Evolutionary conservation across 2,113 vertebrate genomes (phyloP).

Genomic region (Orcinus orca): DNA sequence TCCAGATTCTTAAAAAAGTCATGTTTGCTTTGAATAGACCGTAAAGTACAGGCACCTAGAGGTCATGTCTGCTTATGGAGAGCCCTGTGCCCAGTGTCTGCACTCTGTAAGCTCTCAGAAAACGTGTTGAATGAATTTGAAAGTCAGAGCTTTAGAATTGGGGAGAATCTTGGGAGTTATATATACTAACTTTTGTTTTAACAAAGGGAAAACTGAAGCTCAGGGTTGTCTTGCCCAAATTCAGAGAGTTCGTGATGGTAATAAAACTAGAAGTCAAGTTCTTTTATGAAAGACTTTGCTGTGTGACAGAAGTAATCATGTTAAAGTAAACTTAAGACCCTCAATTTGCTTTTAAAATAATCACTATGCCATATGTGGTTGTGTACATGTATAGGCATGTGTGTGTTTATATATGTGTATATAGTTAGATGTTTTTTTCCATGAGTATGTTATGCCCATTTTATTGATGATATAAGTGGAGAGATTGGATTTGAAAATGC

Average conservation of each 20-base stretch:
- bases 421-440: not conserved
- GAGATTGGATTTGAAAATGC: not conserved
- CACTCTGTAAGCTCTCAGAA: not conserved
- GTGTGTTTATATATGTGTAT: fast-evolving
- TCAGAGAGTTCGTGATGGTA: not conserved
- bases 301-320: fast-evolving
- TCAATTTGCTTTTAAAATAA: not conserved
- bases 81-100: fast-evolving
- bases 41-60: fast-evolving
- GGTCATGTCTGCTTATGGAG: fast-evolving
- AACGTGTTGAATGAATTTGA: not conserved
- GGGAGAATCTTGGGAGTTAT: not conserved
- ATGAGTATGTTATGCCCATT: fast-evolving
- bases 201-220: not conserved
- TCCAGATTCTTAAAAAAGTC: not conserved
- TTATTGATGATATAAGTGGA: not conserved
- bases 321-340: not conserved
- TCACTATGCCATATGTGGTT: fast-evolving
- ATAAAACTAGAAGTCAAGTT: not conserved
- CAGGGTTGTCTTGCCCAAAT: not conserved
- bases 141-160: not conserved
- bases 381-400: too few species aligned
- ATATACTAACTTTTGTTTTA: not conserved
- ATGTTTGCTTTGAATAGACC: not conserved
- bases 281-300: not conserved